Evolutionary conservation across 2,113 vertebrate species (phyloP), one percentile per base, ranked within the genome.

Genomic region (Pseudorectes ferrugineus): DNA sequence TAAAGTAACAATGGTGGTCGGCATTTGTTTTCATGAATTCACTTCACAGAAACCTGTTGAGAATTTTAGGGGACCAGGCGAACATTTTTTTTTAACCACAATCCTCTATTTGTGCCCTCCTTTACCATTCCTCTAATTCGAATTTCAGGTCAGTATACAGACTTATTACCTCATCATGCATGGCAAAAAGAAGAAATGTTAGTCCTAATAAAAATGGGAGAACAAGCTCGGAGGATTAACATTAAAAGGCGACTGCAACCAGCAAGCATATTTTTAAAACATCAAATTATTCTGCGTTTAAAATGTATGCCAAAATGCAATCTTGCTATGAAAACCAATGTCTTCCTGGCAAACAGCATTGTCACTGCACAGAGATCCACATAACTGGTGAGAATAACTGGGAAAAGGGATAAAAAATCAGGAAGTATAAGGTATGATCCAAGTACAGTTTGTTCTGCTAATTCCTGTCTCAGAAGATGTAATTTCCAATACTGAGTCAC

Each of bases 91-190:
- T 16, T 26, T 17, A 46, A 78, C 8, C 17, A 25, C 8, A 80
- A 49, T 73, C 12, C 23, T 81, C 52, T 1, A 3, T 35, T 67
- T 88, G 9, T 83, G 15, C 38, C 19, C 22, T 23, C 6, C 3
- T 54, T 61, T 65, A 26, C 42, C 14, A 20, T 54, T 89, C 21
- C 6, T 81, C 12, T 17, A 26, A 12, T 38, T 75, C 31, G 43
- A 46, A 77, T 67, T 85, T 88, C 24, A 40, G 10, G 45, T 65
- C 26, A 38, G 26, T 55, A 31, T 38, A 45, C 25, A 52, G 43
- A 46, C 12, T 35, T 36, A 51, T 5, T 52, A 16, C 14, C 4
- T 36, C 33, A 14, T 33, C 14, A 12, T 13, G 12, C 0, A 1
- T 35, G 19, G 58, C 11, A 46, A 54, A 51, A n/a, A 54, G 10